A percentile compares a stretch with the other conserved stretches of the same genome.
Conservation (phyloP, 2,888 invertebrate species). For the Lithodes maja region DNA sequence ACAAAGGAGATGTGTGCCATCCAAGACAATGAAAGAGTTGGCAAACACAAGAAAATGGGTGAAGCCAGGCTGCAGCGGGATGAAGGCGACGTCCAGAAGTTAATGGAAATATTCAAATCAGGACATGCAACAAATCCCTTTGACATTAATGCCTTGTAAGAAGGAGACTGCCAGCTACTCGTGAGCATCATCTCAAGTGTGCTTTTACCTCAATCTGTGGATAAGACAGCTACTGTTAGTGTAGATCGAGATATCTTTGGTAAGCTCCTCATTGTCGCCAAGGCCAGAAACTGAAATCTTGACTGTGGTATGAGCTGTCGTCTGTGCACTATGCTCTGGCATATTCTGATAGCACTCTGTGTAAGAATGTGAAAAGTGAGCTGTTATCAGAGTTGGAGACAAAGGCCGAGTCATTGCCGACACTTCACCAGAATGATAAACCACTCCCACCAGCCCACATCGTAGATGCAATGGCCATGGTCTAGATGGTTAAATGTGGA, state of each 20-base stretch:
- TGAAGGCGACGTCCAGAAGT: too few relatives aligned
- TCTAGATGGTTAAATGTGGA: conserved; percentile 15
- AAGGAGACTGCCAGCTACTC: neutral
- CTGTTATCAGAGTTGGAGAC: conserved; percentile 18
- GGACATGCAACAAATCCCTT: too few relatives aligned
- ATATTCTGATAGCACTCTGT: conserved; percentile 19
- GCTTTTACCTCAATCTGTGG: neutral
- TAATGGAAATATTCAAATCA: too few relatives aligned
- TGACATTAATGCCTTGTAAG: too few relatives aligned
- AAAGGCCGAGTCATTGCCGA: conserved; percentile 21
- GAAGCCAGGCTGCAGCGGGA: too few relatives aligned
- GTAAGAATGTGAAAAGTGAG: conserved; percentile 19
- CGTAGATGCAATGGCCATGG: conserved; percentile 9
- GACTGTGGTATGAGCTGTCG: neutral
- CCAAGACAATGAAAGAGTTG: too few relatives aligned
- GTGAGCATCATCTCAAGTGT: neutral
- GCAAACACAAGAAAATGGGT: too few relatives aligned
- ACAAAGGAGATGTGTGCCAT: too few relatives aligned
- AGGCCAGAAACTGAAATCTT: neutral
- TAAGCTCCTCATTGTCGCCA: neutral
- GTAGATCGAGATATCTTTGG: conserved; percentile 15
- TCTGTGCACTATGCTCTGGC: conserved; percentile 9
- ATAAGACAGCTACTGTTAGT: neutral
- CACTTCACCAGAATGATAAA: conserved; percentile 3
- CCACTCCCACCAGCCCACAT: conserved; percentile 13